Evolutionary conservation across 2,797 vertebrate genomes (phyloP).

Genomic region (Distichodus sexfasciatus): DNA sequence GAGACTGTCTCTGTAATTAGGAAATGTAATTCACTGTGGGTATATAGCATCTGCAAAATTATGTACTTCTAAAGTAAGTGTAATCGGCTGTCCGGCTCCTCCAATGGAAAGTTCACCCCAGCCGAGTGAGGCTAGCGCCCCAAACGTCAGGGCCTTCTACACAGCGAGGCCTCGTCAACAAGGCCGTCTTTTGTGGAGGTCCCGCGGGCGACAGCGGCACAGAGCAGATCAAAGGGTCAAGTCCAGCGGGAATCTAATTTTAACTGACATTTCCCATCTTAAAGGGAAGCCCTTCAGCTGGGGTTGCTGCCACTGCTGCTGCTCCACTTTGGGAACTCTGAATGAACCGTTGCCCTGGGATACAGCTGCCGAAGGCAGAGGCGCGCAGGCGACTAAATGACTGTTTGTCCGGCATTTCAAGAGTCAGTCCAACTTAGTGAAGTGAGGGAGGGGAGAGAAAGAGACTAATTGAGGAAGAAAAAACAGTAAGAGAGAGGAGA

Average conservation of each 20-base stretch:
- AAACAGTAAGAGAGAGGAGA: neutral
- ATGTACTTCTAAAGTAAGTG: too few relatives aligned
- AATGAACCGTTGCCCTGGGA: conserved; percentile 60
- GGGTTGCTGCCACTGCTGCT: conserved; percentile 49
- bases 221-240: conserved; percentile 68
- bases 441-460: conserved; percentile 41
- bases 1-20: too few relatives aligned
- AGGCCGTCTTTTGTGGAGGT: conserved; percentile 64
- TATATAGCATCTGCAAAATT: neutral
- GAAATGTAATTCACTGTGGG: too few relatives aligned
- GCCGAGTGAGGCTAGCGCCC: neutral
- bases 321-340: conserved; percentile 47
- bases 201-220: conserved; percentile 63
- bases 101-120: conserved; percentile 58
- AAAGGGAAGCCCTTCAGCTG: conserved; percentile 63
- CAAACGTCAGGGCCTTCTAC: neutral
- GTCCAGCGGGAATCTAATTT: conserved; percentile 74
- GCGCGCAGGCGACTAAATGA: conserved; percentile 54
- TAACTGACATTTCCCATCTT: conserved; percentile 76
- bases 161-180: conserved; percentile 64
- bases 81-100: neutral
- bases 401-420: conserved; percentile 61
- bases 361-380: conserved; percentile 57
- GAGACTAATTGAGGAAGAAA: conserved; percentile 57
- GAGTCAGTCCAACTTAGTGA: conserved; percentile 42